A percentile compares a stretch with the other conserved stretches of the same genome.
These are phyloP conservation scores for Tinea pellionella DNA, from an alignment of 2,888 invertebrate species.

Conservation along the genomic window DNA sequence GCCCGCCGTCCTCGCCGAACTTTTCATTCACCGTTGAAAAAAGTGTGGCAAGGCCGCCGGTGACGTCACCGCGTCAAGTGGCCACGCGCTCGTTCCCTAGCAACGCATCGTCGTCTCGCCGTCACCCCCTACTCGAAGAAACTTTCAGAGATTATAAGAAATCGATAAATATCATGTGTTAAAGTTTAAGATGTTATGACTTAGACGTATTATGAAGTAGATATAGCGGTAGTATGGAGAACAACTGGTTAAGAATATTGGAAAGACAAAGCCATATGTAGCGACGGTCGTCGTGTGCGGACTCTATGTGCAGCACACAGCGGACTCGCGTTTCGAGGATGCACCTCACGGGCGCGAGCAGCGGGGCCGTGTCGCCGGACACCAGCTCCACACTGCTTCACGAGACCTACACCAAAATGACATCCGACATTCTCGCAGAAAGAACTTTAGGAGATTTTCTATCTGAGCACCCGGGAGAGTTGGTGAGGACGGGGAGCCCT, in stretches of 20 bases:
- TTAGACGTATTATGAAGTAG: not conserved
- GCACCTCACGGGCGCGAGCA: slow-evolving; percentile 63
- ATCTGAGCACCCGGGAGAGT: slow-evolving; percentile 91
- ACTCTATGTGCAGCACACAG: slow-evolving; percentile 65
- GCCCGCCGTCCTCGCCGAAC: slow-evolving; percentile 64
- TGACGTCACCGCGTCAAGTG: slow-evolving; percentile 67
- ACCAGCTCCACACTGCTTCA: slow-evolving; percentile 79
- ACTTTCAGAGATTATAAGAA: slow-evolving; percentile 10
- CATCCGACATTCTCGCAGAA: slow-evolving; percentile 90
- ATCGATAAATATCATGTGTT: not conserved
- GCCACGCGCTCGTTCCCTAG: slow-evolving; percentile 64
- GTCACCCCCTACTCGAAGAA: slow-evolving; percentile 25
- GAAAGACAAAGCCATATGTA: slow-evolving; percentile 18
- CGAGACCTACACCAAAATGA: slow-evolving; percentile 89
- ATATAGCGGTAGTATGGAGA: not conserved
- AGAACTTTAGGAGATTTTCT: slow-evolving; percentile 87
- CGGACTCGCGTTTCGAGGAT: slow-evolving; percentile 62
- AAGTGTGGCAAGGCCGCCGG: slow-evolving; percentile 70
- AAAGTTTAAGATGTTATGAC: not conserved
- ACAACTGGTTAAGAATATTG: not conserved
- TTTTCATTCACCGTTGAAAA: slow-evolving; percentile 73
- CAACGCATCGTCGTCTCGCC: slow-evolving; percentile 46
- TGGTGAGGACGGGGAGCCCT: slow-evolving; percentile 92
- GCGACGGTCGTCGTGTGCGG: slow-evolving; percentile 29
- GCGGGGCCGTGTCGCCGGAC: slow-evolving; percentile 75